A percentile compares a stretch with the other conserved stretches of the same genome.
Evolutionary conservation across 2,888 invertebrate genomes (phyloP).

Genomic region (Congeria kusceri): DNA sequence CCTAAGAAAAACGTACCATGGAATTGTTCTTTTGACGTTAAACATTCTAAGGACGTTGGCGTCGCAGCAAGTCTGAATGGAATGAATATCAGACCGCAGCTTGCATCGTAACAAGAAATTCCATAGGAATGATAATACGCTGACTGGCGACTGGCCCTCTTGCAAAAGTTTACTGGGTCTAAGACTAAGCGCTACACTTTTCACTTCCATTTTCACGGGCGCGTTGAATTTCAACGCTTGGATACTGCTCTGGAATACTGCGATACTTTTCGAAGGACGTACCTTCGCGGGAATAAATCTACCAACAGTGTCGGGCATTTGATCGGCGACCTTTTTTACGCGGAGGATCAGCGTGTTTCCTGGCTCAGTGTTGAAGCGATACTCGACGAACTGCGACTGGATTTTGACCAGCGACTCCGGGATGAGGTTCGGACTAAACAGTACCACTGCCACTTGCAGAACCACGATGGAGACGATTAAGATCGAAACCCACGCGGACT

Average conservation of each 20-base stretch:
- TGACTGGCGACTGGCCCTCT: constrained; percentile 41
- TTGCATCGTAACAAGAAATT: constrained; percentile 44
- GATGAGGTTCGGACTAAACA: constrained; percentile 42
- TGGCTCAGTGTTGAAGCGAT: constrained; percentile 17
- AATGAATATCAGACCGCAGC: constrained; percentile 33
- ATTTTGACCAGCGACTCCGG: constrained; percentile 19
- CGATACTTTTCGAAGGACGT: constrained; percentile 23
- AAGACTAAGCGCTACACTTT: constrained; percentile 22
- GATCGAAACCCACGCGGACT: constrained; percentile 33
- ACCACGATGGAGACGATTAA: constrained; percentile 27
- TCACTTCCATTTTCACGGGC: constrained; percentile 22
- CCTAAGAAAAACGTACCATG: constrained; percentile 36
- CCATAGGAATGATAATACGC: constrained; percentile 27
- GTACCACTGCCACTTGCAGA: constrained; percentile 35
- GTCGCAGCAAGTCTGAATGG: constrained; percentile 33
- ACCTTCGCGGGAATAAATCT: constrained; percentile 18
- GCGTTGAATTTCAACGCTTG: constrained; percentile 2
- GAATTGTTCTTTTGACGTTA: neutral
- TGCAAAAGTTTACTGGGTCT: constrained; percentile 32
- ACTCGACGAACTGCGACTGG: constrained; percentile 14
- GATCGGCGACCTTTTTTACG: constrained; percentile 10
- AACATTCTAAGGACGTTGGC: constrained; percentile 20
- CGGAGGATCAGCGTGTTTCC: constrained; percentile 18
- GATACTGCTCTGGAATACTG: constrained; percentile 11
- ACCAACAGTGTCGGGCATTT: neutral